Conservation (phyloP, 2,797 vertebrate genomes). For the Phataginus tetradactyla region DNA sequence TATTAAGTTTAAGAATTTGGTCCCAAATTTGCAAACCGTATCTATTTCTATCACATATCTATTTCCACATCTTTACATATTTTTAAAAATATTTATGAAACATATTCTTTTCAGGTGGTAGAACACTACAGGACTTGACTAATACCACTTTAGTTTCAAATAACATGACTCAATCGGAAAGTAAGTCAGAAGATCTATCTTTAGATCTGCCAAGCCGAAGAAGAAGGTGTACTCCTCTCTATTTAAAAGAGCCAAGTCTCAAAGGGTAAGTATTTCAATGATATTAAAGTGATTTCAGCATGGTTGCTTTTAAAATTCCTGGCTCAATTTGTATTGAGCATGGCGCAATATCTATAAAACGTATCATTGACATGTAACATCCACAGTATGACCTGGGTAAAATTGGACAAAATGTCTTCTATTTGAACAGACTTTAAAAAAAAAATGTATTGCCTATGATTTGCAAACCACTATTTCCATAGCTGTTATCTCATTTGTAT, state of each 20-base stretch:
- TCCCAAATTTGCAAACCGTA: neutral
- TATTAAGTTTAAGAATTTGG: slow-evolving; percentile 46
- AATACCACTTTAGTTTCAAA: slow-evolving; percentile 67
- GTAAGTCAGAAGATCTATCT: slow-evolving; percentile 51
- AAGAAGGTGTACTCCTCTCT: slow-evolving; percentile 66
- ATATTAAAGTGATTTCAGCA: neutral
- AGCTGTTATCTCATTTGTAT: neutral
- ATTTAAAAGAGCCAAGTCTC: slow-evolving; percentile 84
- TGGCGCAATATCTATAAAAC: neutral
- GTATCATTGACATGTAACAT: neutral
- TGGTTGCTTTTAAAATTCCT: neutral
- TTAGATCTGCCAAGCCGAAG: slow-evolving; percentile 58
- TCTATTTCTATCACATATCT: neutral
- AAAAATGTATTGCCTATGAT: neutral
- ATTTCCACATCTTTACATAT: neutral
- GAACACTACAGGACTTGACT: slow-evolving; percentile 83
- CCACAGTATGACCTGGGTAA: neutral
- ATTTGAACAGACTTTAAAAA: neutral
- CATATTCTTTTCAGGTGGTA: slow-evolving; percentile 78
- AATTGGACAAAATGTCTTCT: neutral
- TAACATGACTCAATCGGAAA: slow-evolving; percentile 48
- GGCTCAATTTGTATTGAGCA: neutral
- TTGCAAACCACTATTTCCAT: neutral
- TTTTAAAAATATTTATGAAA: slow-evolving; percentile 55
- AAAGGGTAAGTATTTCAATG: slow-evolving; percentile 66